Base-by-base conservation (phyloP, 1,140 invertebrate genomes). In the Macrotrachela quadricornifera region DNA sequence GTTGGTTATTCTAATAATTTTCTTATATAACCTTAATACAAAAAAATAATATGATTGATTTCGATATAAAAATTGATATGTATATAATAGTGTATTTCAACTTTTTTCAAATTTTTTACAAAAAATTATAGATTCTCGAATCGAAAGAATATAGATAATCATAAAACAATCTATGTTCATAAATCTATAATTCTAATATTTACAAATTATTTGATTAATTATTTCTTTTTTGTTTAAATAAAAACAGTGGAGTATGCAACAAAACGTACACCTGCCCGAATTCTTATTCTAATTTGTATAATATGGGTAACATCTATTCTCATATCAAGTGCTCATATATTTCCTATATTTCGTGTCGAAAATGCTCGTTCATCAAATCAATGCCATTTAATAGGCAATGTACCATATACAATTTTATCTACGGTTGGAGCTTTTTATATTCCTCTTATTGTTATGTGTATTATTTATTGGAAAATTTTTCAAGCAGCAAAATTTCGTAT, bases 261-360 rank as follows among this genome's bases (percentile, higher is more conserved):
- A 67, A 81, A 81, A 43, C 74, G 86, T 60, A 86, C 82, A 61
- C 77, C 81, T 45, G 60, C 61, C 54, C 73, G 75, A 59, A 92
- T 97, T 61, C 79, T 83, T 57, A 75, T 78, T 16, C 86, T 96
- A 81, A 86, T 97, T 49, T 76, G 80, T 43, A 68, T 83, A 14
- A 82, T 90, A 10, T 92, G 87, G 87, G 65, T 77, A 10, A 78
- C 83, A 0, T 78, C 85, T 14, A 78, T 85, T 61, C 64, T 85
- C 6, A 83, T 91, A 13, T 87, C 83, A 56, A 78, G 21, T 30
- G 21, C 21, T 30, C 21, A 30, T 30, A 90, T 45, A 83, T 84
- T 1, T 85, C 86, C 0, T 69, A 54, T 18, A 53, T 53, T 30
- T 53, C 46, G 3, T 46, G 51, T 37, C 46, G 30, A 6, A 16